Base-by-base conservation (phyloP, 2,113 vertebrate genomes). In the Anguilla rostrata region DNA sequence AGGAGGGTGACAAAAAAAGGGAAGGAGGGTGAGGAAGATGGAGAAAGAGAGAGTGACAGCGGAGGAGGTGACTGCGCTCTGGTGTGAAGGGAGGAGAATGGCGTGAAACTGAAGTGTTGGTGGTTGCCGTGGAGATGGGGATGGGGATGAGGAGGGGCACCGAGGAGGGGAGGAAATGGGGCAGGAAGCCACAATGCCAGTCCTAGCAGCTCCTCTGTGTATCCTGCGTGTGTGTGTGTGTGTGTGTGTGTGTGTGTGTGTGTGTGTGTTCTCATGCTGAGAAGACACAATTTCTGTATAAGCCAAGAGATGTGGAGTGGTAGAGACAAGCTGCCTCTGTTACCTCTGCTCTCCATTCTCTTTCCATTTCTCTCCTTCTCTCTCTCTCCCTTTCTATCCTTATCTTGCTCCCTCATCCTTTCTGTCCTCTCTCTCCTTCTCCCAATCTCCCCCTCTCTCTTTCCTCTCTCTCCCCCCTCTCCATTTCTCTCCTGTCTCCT, bases 41-140 rank as follows among this genome's bases (percentile, higher is more conserved):
- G 86, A 20, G 82, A 88, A 88, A 39, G 34, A 60, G n/a, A 63
- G 53, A 86, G 71, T 49, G 86, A 18, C 53, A 84, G 71, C 9
- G 63, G 57, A 39, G 85, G 87, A 87, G 91, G 89, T 66, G 88
- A 85, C 89, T 87, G 85, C 87, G 88, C 89, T 20, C 86, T 83
- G 89, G 92, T 91, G 92, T 89, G 89, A 93, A 88, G 89, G 90
- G 85, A 87, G 88, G 88, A 92, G 87, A 88, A 79, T 34, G 71
- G 90, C 90, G 90, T 90, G 90, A 78, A 78, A 91, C 41, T 29
- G 90, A 89, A 90, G 91, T 92, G 89, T 90, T 92, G 89, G 91
- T 91, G 93, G 95, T 94, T 93, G 90, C 95, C 92, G 92, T 94
- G 93, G 89, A 91, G 86, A 95, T 90, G 90, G 63, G 87, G 56